Evolutionary conservation across 2,113 vertebrate species (phyloP).

Genomic region (Heterotis niloticus): DNA sequence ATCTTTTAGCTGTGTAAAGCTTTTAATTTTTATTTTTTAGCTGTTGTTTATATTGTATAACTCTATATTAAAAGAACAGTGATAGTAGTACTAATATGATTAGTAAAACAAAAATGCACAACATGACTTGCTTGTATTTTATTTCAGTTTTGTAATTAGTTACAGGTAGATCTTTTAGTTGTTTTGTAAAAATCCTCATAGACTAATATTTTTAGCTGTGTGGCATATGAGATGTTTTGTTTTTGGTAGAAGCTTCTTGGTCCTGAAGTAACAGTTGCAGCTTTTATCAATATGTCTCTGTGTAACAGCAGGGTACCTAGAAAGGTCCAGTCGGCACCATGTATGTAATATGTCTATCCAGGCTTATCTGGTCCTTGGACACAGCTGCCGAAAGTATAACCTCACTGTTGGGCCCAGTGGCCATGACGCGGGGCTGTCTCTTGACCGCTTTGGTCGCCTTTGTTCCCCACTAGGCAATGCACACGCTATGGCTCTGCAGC

Average conservation of each 20-base stretch:
- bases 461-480: slow-evolving; percentile 32
- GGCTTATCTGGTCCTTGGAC: not conserved
- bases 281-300: not conserved
- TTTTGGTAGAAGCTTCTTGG: too few relatives aligned
- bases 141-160: too few relatives aligned
- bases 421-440: not conserved
- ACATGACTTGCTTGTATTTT: not conserved
- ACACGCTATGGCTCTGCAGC: slow-evolving; percentile 35
- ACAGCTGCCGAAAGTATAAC: not conserved
- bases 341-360: not conserved
- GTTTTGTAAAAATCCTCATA: not conserved
- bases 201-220: too few relatives aligned
- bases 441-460: not conserved
- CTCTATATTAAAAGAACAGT: not conserved
- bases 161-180: too few relatives aligned
- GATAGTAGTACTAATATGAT: too few relatives aligned
- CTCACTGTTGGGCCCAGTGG: not conserved
- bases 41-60: too few relatives aligned
- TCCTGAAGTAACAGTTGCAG: not conserved
- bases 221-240: too few relatives aligned
- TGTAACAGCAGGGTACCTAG: too few relatives aligned
- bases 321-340: not conserved
- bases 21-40: not conserved
- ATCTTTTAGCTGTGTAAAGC: not conserved
- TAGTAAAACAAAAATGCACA: too few relatives aligned